Base-by-base conservation (phyloP, 92 coral and sea anemone genomes). In the Anthopleura xanthogrammica region DNA sequence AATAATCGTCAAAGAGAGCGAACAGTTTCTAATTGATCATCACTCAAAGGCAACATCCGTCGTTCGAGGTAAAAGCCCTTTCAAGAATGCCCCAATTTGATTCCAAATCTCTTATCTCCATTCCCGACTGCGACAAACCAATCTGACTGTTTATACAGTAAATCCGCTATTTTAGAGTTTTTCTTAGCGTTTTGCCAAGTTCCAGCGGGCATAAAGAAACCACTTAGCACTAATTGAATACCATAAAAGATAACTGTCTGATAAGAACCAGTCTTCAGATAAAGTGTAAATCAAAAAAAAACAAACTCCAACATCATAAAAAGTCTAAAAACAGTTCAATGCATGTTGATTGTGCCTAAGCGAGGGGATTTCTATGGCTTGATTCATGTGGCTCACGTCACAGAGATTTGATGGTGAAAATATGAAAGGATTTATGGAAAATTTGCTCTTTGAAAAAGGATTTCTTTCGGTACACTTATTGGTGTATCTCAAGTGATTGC, bases 61-160 rank as follows among this genome's bases (percentile, higher is more conserved):
- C 41, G 16, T 68, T 36, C 42, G 70, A 29, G 36, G 41, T 68
- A 68, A 68, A 68, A 68, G 74, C 74, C 74, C 36, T 12, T 36
- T 12, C 41, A 68, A 68, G 8, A 36, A 9, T 16, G 12, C 42
- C 36, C 74, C 19, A 68, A 68, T 20, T 62, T 62, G 29, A 24
- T 29, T 29, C 16, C 74, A 68, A 8, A 64, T 20, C 40, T 29
- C 43, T 68, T 68, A 68, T 68, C 74, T 68, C 13, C 36, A 8
- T 68, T 12, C 42, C 4, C 5, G 42, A 68, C 29, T 19, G 4
- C 29, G 14, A 68, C 41, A 23, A 68, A 68, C 29, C 42, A 75
- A 75, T 16, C 55, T 19, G 52, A 17, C 78, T 75, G 78, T 75
- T 75, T 75, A 75, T 75, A 75, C 78, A 75, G 78, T 7, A 43